Evolutionary conservation across 2,888 invertebrate species (phyloP), one percentile per base, ranked within the genome.

Genomic region (Gisinianus flammeolus): DNA sequence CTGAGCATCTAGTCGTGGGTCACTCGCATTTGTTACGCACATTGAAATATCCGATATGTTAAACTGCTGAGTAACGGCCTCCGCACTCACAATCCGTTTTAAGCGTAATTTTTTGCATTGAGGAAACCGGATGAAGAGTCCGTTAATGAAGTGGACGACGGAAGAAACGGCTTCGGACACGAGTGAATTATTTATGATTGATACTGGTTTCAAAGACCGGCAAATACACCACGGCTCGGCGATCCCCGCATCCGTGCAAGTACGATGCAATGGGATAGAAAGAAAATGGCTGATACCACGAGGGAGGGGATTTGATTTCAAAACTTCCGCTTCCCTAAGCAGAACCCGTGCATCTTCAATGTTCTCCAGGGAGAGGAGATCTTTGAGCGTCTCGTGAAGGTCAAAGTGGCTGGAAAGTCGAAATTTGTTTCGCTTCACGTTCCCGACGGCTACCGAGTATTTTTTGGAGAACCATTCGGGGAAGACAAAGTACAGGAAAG

Each of bases 151-250:
- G 6, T 87, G 86, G 0, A 95, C 89, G 31, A 94, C 87, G 82
- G 90, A 90, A 0, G 88, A 85, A 0, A 92, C 91, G 0, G 91
- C 91, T 58, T 90, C 88, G 6, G 87, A 86, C 0, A 93, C 92
- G 10, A 87, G 86, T 0, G 87, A 84, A 81, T 91, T 90, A 33
- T 89, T 88, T 22, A 73, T 54, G 4, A 76, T 19, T 24, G 33
- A 86, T 26, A 94, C 85, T 82, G 90, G 89, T 70, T 87, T 88
- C 74, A 91, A 91, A 79, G 90, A 90, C 85, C 94, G 93, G 83
- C 97, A 97, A 30, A 94, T 93, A 87, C 97, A 97, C 93, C 93
- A 97, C 86, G 95, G 94, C 30, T 92, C 91, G 0, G 92, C 91
- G 78, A 97, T 94, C 0, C 89, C 91, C 0, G 96, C 96, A 79